Evolutionary conservation across 2,888 invertebrate species (phyloP).

Genomic region (Heteromurus nitidus): DNA sequence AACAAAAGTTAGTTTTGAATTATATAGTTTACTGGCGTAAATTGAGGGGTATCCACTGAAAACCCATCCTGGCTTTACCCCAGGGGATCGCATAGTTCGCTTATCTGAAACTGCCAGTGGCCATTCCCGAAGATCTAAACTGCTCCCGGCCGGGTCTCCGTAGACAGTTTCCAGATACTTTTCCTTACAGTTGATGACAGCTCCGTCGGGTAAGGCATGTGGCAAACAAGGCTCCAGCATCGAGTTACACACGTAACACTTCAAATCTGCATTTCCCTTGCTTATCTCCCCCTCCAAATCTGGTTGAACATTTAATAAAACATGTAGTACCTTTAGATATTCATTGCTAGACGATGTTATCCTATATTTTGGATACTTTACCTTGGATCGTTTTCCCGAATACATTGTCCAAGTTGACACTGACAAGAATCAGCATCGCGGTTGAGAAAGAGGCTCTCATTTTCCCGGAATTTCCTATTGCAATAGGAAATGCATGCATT

Average conservation of each 20-base stretch:
- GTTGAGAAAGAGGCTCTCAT: no score
- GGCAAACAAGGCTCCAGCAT: not conserved
- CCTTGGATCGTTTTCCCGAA: no score
- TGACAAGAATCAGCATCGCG: no score
- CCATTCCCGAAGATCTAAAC: not conserved
- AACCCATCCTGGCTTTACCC: not conserved
- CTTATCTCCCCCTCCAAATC: not conserved
- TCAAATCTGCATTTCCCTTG: not conserved
- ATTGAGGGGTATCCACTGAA: not conserved
- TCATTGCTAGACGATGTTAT: not conserved
- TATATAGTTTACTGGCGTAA: not conserved
- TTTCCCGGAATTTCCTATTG: no score
- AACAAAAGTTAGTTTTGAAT: not conserved
- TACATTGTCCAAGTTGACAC: no score
- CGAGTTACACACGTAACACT: constrained; percentile 17
- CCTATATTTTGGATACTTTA: not conserved
- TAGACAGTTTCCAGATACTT: not conserved
- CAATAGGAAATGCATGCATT: no score
- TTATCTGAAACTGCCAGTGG: not conserved
- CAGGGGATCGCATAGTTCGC: not conserved
- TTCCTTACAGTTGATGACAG: not conserved
- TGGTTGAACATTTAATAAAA: not conserved
- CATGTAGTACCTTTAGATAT: not conserved
- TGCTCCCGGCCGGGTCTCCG: not conserved
- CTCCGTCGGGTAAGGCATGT: no score